Conservation (phyloP, 1,140 invertebrate genomes). For the Papilio polyxenes region DNA sequence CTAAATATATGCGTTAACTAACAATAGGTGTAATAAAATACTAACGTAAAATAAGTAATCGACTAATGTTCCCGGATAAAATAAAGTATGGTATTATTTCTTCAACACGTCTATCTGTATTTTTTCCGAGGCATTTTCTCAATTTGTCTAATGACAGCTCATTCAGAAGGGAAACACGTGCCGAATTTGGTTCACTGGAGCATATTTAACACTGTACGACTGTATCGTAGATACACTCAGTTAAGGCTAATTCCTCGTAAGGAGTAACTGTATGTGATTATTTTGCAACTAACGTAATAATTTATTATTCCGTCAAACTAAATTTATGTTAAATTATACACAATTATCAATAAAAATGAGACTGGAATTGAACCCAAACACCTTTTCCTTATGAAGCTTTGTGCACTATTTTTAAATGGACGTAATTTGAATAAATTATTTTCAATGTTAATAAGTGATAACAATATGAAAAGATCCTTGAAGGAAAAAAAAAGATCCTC, state of each 20-base stretch:
- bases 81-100: constrained; percentile 30
- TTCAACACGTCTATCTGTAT: background rate
- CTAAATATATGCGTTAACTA: background rate
- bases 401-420: background rate
- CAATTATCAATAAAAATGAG: background rate
- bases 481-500: background rate
- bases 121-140: constrained; percentile 30
- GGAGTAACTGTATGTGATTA: background rate
- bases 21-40: background rate
- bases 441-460: background rate
- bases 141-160: constrained; percentile 36
- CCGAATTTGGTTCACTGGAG: constrained; percentile 21
- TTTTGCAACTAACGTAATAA: background rate
- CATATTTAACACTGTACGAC: background rate
- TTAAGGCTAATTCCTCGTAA: background rate
- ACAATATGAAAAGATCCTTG: background rate
- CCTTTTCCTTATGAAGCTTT: background rate
- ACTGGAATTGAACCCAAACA: background rate
- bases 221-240: background rate
- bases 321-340: background rate
- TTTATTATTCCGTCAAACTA: background rate
- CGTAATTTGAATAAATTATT: background rate
- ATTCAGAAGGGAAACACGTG: constrained; percentile 24
- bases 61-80: constrained; percentile 29
- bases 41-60: constrained; percentile 2